These are phyloP conservation scores for Aporophyla lueneburgensis DNA, from an alignment of 2,888 invertebrate species.

Conservation along the genomic window DNA sequence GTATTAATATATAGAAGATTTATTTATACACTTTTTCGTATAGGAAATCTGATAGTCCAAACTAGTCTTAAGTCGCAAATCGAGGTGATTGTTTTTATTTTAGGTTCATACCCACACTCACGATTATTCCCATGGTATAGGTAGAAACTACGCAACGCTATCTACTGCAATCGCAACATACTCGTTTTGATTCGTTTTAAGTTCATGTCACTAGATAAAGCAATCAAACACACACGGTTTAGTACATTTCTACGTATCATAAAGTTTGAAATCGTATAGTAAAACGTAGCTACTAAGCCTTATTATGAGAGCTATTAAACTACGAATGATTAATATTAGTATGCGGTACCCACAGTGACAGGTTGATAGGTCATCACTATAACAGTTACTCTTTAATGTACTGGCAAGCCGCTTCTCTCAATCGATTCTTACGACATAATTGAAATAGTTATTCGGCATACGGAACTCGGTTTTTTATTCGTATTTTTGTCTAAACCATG, in stretches of 20 bases:
- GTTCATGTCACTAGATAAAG: neutral
- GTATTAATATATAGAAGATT: too few relatives aligned
- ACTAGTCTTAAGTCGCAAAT: neutral
- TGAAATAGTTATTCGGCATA: slow-evolving; percentile 10
- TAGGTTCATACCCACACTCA: neutral
- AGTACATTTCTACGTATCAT: neutral
- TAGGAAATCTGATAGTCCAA: neutral
- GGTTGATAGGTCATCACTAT: slow-evolving; percentile 28
- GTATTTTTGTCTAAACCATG: slow-evolving; percentile 17
- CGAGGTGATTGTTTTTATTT: neutral
- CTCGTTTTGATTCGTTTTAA: neutral
- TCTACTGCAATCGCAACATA: neutral
- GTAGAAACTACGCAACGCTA: neutral
- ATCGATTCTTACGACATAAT: slow-evolving; percentile 17
- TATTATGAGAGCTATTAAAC: neutral
- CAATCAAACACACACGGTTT: neutral
- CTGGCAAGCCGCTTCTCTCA: neutral
- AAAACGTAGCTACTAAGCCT: too few relatives aligned
- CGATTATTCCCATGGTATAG: neutral
- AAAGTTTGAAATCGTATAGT: slow-evolving; percentile 3
- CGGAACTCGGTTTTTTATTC: slow-evolving; percentile 43
- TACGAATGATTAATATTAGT: neutral
- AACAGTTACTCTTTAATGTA: neutral
- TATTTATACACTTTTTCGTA: slow-evolving; percentile 22
- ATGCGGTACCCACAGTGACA: neutral